phyloP scores from a whole-genome alignment of 2,888 invertebrate species.

The Oscheius sp. region DNA sequence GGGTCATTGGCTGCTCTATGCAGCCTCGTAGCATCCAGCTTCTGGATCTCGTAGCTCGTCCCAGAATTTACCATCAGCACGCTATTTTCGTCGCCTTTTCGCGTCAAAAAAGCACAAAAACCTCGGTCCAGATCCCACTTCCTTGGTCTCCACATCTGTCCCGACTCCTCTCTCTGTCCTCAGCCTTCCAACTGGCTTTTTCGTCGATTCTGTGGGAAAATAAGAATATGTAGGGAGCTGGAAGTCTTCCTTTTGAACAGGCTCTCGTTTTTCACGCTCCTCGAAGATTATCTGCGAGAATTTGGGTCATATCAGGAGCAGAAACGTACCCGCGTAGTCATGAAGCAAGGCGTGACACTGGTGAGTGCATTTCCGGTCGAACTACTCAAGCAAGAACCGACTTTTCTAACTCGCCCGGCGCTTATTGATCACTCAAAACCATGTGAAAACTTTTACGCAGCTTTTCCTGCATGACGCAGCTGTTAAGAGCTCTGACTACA shows the following conservation, averaged over 20 bases:
- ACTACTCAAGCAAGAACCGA: too few species aligned
- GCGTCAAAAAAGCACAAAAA: not conserved
- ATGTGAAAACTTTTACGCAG: too few species aligned
- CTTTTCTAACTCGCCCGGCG: too few species aligned
- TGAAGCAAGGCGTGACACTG: not conserved
- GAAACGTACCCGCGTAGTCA: slow-evolving; percentile 8
- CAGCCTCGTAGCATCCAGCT: slow-evolving; percentile 13
- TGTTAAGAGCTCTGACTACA: too few species aligned
- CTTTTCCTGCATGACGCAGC: too few species aligned
- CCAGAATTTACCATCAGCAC: slow-evolving; percentile 13
- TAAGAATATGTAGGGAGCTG: not conserved
- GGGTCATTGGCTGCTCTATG: slow-evolving; percentile 16
- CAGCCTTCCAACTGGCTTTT: not conserved
- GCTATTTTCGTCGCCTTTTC: not conserved
- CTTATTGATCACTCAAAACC: too few species aligned
- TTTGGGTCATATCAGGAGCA: not conserved
- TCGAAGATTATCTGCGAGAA: slow-evolving; percentile 22
- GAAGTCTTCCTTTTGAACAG: slow-evolving; percentile 15
- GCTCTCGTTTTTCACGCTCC: slow-evolving; percentile 8
- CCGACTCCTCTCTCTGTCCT: slow-evolving; percentile 13
- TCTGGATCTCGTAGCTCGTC: slow-evolving; percentile 25
- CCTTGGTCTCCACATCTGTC: not conserved
- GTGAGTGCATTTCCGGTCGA: not conserved
- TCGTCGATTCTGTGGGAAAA: not conserved
- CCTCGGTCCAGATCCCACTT: slow-evolving; percentile 11